Evolutionary conservation across 2,888 invertebrate species (phyloP).

Genomic region (Drosophila rubida): DNA sequence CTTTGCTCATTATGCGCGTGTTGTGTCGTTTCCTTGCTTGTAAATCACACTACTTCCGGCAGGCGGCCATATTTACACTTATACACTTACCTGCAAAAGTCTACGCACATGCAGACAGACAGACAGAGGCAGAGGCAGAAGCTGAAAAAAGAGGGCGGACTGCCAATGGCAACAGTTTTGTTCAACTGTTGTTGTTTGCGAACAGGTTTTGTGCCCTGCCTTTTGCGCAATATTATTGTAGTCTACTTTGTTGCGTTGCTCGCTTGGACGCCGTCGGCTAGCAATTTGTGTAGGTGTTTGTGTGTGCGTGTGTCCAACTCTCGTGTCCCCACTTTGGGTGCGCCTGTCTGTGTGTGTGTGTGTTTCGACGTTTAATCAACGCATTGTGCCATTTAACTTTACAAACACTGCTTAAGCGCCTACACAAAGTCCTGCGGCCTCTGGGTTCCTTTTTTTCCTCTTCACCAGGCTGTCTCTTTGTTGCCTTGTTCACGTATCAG

Average conservation of each 20-base stretch:
- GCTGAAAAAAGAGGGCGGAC: constrained; percentile 6
- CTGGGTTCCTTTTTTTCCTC: constrained; percentile 2
- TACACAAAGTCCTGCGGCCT: constrained; percentile 39
- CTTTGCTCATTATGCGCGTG: constrained; percentile 67
- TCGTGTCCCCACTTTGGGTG: not conserved
- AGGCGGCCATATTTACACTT: constrained; percentile 41
- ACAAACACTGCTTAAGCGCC: constrained; percentile 64
- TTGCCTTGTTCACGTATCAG: constrained; percentile 6
- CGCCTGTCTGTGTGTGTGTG: constrained; percentile 37
- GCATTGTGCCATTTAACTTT: constrained; percentile 74
- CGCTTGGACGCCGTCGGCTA: constrained; percentile 48
- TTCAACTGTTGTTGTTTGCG: constrained; percentile 42
- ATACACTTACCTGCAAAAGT: constrained; percentile 27
- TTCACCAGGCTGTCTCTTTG: not conserved
- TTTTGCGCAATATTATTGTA: constrained; percentile 68
- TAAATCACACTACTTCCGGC: constrained; percentile 80
- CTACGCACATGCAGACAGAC: constrained; percentile 27
- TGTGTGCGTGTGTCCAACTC: constrained; percentile 2
- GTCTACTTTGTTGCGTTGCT: constrained; percentile 52
- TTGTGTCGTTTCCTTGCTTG: constrained; percentile 50
- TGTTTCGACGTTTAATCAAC: constrained; percentile 78
- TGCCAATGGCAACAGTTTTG: constrained; percentile 59
- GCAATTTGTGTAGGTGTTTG: constrained; percentile 31
- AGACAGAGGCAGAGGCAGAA: constrained; percentile 16
- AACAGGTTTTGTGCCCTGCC: constrained; percentile 46